Conservation (phyloP, 1,140 invertebrate genomes). For the Aporrectodea caliginosa region DNA sequence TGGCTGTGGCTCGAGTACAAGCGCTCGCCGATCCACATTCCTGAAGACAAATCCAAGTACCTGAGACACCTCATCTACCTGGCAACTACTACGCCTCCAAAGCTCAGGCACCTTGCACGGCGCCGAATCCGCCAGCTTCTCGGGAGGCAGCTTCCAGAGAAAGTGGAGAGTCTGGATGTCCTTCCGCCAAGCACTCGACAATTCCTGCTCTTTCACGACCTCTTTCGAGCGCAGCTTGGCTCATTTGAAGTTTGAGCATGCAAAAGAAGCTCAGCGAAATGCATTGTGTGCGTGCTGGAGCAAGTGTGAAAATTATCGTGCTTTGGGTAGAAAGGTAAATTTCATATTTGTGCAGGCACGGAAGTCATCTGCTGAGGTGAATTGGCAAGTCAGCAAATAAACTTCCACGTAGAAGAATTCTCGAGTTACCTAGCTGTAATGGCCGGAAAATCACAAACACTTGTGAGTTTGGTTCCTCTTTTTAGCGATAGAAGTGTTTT, state of each 20-base stretch:
- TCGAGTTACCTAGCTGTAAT: too few relatives aligned
- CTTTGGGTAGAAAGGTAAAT: too few relatives aligned
- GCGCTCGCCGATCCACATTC: conserved; percentile 24
- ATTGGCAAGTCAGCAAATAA: too few relatives aligned
- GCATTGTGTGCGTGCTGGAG: too few relatives aligned
- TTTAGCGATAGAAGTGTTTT: too few relatives aligned
- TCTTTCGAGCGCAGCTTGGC: conserved; percentile 22
- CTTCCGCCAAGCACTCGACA: conserved; percentile 20
- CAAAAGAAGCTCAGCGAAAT: too few relatives aligned
- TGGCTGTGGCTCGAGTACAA: conserved; percentile 25
- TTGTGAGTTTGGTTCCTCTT: too few relatives aligned
- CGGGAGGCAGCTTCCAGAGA: conserved; percentile 19
- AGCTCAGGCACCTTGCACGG: conserved; percentile 22
- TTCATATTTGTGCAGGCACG: too few relatives aligned
- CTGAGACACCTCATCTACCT: conserved; percentile 22
- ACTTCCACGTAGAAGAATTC: too few relatives aligned
- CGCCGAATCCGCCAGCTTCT: conserved; percentile 18
- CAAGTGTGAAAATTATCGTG: too few relatives aligned
- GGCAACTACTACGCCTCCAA: conserved; percentile 24
- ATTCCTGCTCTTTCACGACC: conserved; percentile 30
- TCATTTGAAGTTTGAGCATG: conserved; percentile 32
- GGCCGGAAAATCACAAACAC: too few relatives aligned
- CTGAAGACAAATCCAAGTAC: conserved; percentile 13
- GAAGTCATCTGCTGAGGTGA: too few relatives aligned
- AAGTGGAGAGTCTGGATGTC: conserved; percentile 24